Conservation (phyloP, 2,113 vertebrate species). For the Xenopus borealis region DNA sequence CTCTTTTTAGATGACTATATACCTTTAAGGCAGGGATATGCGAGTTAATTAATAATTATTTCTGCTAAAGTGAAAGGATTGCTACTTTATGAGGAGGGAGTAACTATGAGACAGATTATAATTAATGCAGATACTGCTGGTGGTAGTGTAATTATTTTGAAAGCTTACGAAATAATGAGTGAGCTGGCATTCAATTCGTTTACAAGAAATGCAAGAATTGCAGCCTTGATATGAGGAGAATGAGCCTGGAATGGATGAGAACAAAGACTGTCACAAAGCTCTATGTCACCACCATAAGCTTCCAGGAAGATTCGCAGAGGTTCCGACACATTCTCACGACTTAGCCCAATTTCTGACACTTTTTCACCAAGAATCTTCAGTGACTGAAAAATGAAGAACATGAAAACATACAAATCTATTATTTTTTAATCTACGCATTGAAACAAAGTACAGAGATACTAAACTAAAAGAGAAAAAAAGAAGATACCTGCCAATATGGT, state of each 20-base stretch:
- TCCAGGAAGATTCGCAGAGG: conserved; percentile 87
- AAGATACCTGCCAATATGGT: conserved; percentile 81
- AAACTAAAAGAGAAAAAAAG: too few species aligned
- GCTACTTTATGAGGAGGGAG: too few species aligned
- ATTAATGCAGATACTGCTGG: too few species aligned
- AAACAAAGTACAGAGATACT: not conserved
- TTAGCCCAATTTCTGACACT: conserved; percentile 83
- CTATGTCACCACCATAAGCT: conserved; percentile 74
- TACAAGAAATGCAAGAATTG: conserved; percentile 84
- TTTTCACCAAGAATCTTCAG: conserved; percentile 94
- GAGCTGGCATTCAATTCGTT: conserved; percentile 89
- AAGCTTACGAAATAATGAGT: conserved; percentile 76
- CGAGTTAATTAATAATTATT: too few species aligned
- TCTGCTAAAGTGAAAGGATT: too few species aligned
- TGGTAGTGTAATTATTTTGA: too few species aligned
- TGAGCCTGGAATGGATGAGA: conserved; percentile 89
- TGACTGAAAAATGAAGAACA: conserved; percentile 67
- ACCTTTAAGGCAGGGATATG: too few species aligned
- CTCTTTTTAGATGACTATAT: too few species aligned
- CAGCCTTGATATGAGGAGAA: conserved; percentile 79
- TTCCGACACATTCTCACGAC: conserved; percentile 85
- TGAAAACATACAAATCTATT: not conserved
- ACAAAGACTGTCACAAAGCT: conserved; percentile 78
- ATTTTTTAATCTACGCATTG: not conserved
- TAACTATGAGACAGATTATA: too few species aligned